phyloP scores from a whole-genome alignment of 2,797 vertebrate species.

The Nothura maculosa region DNA sequence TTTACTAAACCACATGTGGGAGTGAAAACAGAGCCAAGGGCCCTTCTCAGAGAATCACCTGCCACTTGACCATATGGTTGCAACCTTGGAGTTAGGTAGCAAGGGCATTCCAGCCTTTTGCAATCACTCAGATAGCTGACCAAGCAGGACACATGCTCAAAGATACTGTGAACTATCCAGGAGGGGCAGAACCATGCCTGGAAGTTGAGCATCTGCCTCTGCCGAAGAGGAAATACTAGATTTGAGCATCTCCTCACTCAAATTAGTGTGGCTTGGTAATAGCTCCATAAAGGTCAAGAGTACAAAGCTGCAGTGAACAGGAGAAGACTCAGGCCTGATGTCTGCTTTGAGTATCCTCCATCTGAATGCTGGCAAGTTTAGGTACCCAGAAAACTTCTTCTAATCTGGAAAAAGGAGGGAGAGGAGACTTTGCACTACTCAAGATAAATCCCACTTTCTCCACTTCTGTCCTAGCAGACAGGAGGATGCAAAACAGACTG shows the following conservation, averaged over 20 bases:
- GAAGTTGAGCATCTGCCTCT: neutral
- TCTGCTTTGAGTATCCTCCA: neutral
- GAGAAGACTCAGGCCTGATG: neutral
- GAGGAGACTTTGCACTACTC: neutral
- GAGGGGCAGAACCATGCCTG: neutral
- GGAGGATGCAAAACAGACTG: slow-evolving; percentile 22
- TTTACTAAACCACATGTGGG: slow-evolving; percentile 74
- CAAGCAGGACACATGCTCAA: slow-evolving; percentile 61
- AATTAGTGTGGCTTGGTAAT: neutral
- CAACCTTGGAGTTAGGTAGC: slow-evolving; percentile 82
- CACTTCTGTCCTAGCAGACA: neutral
- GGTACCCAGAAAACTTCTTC: neutral
- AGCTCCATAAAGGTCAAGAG: neutral
- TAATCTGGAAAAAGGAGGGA: neutral
- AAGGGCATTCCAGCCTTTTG: slow-evolving; percentile 68
- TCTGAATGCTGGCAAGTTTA: neutral
- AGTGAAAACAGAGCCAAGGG: slow-evolving; percentile 73
- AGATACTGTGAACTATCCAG: slow-evolving; percentile 15
- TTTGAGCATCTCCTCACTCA: neutral
- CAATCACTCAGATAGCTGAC: slow-evolving; percentile 66
- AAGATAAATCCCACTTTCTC: neutral
- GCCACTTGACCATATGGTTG: slow-evolving; percentile 81
- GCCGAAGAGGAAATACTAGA: neutral
- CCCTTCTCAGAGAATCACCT: slow-evolving; percentile 76
- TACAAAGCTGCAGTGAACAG: neutral